Conservation (phyloP, 2,888 invertebrate genomes). For the Diaprepes abbreviatus region DNA sequence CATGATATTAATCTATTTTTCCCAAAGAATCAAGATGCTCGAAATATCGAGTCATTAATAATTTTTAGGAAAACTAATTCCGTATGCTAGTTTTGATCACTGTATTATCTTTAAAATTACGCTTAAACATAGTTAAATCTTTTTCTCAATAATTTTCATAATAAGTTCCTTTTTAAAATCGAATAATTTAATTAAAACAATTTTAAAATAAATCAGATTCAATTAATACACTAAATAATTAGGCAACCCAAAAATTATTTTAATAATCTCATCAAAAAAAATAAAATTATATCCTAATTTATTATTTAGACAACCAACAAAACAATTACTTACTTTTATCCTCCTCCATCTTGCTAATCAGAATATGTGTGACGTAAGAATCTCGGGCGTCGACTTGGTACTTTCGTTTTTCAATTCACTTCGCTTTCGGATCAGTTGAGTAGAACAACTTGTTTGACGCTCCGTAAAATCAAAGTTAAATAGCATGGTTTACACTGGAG, state of each 20-base stretch:
- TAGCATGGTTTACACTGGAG: constrained; percentile 21
- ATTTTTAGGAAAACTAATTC: too few relatives aligned
- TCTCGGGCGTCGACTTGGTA: neutral
- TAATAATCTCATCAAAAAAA: neutral
- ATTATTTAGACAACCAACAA: constrained; percentile 4
- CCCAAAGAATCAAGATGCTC: too few relatives aligned
- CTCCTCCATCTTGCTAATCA: constrained; percentile 3
- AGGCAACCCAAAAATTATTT: neutral
- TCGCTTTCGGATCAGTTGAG: constrained; percentile 21
- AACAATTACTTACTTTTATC: constrained; percentile 18
- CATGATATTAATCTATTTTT: too few relatives aligned
- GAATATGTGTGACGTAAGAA: neutral
- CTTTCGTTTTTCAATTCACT: constrained; percentile 32
- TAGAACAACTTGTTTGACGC: constrained; percentile 5
- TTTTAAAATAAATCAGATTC: too few relatives aligned
- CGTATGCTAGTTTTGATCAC: too few relatives aligned
- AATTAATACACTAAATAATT: too few relatives aligned
- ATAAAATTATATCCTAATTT: neutral
- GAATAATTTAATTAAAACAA: too few relatives aligned
- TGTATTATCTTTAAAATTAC: too few relatives aligned
- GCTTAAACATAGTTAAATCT: too few relatives aligned
- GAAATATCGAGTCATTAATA: too few relatives aligned
- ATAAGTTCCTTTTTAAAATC: too few relatives aligned
- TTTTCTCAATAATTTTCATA: too few relatives aligned
- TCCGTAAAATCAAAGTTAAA: constrained; percentile 40